A percentile compares a stretch with the other conserved stretches of the same genome.
These are phyloP conservation scores for Phoronis australis DNA, from an alignment of 2,888 invertebrate species.

Conservation along the genomic window DNA sequence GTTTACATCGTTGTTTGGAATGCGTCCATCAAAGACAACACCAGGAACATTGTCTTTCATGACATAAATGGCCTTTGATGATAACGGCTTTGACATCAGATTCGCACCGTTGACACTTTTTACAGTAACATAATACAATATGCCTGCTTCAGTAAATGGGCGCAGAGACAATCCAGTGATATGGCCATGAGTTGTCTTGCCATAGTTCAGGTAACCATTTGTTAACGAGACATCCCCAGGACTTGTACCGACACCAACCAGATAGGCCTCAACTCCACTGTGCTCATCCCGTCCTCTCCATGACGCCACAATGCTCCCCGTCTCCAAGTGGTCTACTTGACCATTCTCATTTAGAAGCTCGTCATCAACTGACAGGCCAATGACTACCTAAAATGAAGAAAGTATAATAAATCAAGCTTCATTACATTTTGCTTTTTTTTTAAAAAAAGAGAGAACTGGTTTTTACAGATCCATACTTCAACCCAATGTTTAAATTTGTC, in stretches of 20 bases:
- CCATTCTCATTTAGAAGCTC: constrained; percentile 21
- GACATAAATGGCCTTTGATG: constrained; percentile 17
- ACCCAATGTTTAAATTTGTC: too few relatives aligned
- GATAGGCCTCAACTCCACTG: constrained; percentile 19
- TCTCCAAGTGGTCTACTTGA: constrained; percentile 20
- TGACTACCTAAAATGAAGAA: constrained; percentile 13
- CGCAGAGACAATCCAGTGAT: too few relatives aligned
- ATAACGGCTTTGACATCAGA: constrained; percentile 10
- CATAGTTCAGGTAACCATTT: constrained; percentile 5
- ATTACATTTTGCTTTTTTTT: too few relatives aligned
- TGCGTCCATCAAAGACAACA: constrained; percentile 24
- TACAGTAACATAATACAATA: constrained; percentile 19
- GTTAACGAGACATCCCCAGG: constrained; percentile 4
- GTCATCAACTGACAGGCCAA: constrained; percentile 19
- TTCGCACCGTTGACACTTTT: constrained; percentile 23
- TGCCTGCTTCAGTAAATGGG: too few relatives aligned
- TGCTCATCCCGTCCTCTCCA: constrained; percentile 23
- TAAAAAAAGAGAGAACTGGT: too few relatives aligned
- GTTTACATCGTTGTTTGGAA: constrained; percentile 16
- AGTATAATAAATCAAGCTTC: too few relatives aligned
- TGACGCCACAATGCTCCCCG: constrained; percentile 18
- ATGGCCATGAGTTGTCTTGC: constrained; percentile 2
- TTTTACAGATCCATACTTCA: too few relatives aligned
- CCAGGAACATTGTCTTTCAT: constrained; percentile 25
- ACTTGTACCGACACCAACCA: constrained; percentile 20